phyloP scores from a whole-genome alignment of 92 coral and sea anemone species.

The Siderastrea radians region DNA sequence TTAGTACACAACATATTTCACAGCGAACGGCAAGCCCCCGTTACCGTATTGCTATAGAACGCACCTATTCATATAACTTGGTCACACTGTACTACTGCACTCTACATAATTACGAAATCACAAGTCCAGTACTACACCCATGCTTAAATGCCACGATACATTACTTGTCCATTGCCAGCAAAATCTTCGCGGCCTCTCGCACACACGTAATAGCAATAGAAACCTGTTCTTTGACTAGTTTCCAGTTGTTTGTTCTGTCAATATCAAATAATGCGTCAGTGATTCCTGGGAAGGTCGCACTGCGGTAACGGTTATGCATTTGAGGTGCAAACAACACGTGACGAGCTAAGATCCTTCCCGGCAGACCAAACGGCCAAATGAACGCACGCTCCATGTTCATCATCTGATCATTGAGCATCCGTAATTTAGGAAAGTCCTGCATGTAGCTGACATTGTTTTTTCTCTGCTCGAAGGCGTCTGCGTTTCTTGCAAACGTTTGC shows the following conservation, averaged over 20 bases:
- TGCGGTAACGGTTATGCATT: slow-evolving; percentile 72
- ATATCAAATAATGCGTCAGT: slow-evolving; percentile 76
- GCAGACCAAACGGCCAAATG: slow-evolving; percentile 80
- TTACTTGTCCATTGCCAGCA: slow-evolving; percentile 34
- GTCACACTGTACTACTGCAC: no score
- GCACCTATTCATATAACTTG: no score
- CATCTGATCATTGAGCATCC: slow-evolving; percentile 87
- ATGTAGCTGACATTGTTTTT: slow-evolving; percentile 7
- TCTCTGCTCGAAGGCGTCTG: slow-evolving; percentile 57
- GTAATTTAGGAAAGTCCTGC: slow-evolving; percentile 70
- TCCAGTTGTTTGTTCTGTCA: slow-evolving; percentile 77
- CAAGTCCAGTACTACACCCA: no score
- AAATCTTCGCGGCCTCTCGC: slow-evolving; percentile 70
- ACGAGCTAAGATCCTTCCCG: slow-evolving; percentile 74
- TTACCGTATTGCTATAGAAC: no score
- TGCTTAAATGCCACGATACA: neutral
- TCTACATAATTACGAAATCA: no score
- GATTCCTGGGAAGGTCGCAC: slow-evolving; percentile 82
- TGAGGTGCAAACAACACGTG: slow-evolving; percentile 90
- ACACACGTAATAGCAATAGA: slow-evolving; percentile 82
- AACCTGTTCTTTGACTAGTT: slow-evolving; percentile 76
- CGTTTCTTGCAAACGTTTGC: slow-evolving; percentile 36
- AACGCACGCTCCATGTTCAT: slow-evolving; percentile 80
- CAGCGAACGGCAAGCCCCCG: no score
- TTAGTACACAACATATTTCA: no score